Evolutionary conservation across 2,113 vertebrate species (phyloP).

Genomic region (Phylloscopus trochilus): DNA sequence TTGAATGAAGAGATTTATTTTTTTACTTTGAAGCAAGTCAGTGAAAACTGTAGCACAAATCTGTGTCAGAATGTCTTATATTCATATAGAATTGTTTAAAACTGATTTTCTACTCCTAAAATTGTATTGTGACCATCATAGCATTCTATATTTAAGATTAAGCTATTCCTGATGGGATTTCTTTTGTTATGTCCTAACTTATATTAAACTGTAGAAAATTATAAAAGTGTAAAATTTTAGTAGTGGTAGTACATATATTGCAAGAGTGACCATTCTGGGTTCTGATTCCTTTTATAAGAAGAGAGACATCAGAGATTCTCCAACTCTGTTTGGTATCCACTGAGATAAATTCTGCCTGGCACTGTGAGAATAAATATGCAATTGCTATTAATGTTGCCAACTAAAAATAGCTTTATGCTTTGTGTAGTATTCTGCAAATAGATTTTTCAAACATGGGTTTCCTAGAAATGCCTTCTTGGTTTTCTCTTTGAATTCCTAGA

Average conservation of each 20-base stretch:
- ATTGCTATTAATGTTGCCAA: not conserved
- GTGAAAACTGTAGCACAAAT: conserved; percentile 12
- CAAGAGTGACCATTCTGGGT: not conserved
- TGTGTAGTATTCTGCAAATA: not conserved
- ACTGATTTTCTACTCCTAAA: not conserved
- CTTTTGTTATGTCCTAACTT: not conserved
- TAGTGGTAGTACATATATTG: not conserved
- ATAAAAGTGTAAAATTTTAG: not conserved
- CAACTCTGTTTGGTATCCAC: not conserved
- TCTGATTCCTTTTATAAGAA: not conserved
- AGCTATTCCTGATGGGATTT: not conserved
- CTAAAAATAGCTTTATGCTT: not conserved
- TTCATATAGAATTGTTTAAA: not conserved
- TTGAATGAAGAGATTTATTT: conserved; percentile 26
- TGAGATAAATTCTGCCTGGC: not conserved
- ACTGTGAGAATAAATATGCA: not conserved
- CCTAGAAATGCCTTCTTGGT: not conserved
- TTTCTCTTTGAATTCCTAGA: not conserved
- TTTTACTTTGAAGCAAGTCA: not conserved
- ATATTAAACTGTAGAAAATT: not conserved
- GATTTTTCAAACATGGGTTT: not conserved
- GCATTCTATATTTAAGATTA: not conserved
- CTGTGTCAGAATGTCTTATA: not conserved
- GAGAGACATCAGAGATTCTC: not conserved
- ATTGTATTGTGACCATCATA: not conserved